Conservation (phyloP, 2,888 invertebrate genomes). For the Noctua comes region DNA sequence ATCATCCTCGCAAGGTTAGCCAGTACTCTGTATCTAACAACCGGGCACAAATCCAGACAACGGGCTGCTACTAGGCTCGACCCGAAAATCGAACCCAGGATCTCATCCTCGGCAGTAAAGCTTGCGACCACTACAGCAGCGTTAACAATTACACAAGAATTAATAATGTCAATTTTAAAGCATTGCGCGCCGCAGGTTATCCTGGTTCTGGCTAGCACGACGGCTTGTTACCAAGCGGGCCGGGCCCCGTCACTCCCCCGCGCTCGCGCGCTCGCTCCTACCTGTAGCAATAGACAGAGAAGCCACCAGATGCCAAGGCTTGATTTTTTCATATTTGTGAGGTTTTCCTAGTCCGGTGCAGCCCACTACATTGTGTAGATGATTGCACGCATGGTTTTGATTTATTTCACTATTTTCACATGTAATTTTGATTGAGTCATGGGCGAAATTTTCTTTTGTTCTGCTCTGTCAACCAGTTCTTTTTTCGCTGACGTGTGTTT, state of each 20-base stretch:
- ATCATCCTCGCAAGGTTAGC: neutral
- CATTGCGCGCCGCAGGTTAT: neutral
- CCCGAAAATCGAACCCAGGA: neutral
- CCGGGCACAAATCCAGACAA: neutral
- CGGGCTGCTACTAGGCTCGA: neutral
- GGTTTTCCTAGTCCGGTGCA: conserved; percentile 45
- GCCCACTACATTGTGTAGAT: conserved; percentile 75
- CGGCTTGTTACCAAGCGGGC: neutral
- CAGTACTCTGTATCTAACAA: neutral
- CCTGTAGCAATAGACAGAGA: conserved; percentile 81
- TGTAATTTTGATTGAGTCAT: conserved; percentile 78
- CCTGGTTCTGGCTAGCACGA: neutral
- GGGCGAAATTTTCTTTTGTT: conserved; percentile 81
- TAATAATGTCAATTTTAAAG: neutral
- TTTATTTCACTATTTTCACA: conserved; percentile 68
- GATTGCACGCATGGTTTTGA: conserved; percentile 23
- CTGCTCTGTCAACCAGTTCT: conserved; percentile 64
- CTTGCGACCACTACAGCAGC: neutral
- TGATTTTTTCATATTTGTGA: conserved; percentile 78
- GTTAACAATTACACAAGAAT: neutral
- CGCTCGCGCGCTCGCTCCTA: conserved; percentile 48
- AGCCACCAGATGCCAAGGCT: conserved; percentile 78
- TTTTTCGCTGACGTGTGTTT: conserved; percentile 65
- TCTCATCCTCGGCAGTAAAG: neutral
- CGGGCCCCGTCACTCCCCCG: neutral